Evolutionary conservation across 1,140 invertebrate genomes (phyloP).

Genomic region (Lepidurus packardi): DNA sequence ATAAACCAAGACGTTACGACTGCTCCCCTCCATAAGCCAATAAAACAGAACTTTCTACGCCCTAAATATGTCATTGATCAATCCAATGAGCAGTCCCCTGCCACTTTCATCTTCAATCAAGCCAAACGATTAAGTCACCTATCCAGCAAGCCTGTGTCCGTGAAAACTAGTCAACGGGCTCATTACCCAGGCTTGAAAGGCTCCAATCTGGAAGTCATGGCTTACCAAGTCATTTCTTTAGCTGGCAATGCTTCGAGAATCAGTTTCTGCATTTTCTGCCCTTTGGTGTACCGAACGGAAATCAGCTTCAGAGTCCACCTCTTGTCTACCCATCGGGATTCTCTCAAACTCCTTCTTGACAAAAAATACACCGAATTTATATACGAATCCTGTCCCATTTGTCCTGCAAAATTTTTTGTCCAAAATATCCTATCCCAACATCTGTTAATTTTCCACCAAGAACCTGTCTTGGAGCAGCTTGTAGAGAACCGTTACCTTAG

Average conservation of each 20-base stretch:
- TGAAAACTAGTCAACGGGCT: background rate
- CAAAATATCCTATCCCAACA: background rate
- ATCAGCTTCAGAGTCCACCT: background rate
- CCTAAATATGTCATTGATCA: background rate
- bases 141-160: background rate
- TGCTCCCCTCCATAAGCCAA: background rate
- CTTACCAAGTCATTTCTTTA: constrained; percentile 7
- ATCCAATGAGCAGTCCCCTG: background rate
- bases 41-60: background rate
- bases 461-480: background rate
- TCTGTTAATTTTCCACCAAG: background rate
- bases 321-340: background rate
- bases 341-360: background rate
- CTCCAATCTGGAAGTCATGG: background rate
- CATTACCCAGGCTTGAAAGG: background rate
- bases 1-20: background rate
- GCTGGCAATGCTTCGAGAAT: background rate
- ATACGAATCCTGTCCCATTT: background rate
- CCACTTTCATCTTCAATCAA: constrained; percentile 2
- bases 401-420: background rate
- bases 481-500: constrained; percentile 7
- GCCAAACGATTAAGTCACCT: background rate
- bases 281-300: background rate
- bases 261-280: constrained; percentile 3
- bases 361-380: constrained; percentile 2